A percentile compares a stretch with the other conserved stretches of the same genome.
These are phyloP conservation scores for Oikopleura dioica DNA, from an alignment of 23 tunicate genomes.

Conservation along the genomic window DNA sequence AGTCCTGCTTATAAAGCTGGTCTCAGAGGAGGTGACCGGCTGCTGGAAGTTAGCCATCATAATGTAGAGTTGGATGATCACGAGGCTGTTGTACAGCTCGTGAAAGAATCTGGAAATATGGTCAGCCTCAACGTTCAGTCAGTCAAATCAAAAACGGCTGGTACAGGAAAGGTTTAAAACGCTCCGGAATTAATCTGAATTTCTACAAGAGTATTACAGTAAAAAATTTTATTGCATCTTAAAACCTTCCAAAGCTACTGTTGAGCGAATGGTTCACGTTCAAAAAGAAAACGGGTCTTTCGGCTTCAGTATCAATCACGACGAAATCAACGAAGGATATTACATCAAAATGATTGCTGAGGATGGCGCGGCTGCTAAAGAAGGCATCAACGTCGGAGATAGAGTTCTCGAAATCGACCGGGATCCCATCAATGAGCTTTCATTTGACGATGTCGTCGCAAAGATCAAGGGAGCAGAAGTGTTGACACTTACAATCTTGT, in stretches of 20 bases:
- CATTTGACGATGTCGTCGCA: not conserved
- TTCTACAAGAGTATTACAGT: no score
- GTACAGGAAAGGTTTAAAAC: no score
- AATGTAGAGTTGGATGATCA: conserved; percentile 37
- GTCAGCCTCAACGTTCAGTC: conserved; percentile 35
- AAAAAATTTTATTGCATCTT: no score
- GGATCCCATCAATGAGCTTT: conserved; percentile 1
- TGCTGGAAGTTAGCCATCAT: conserved; percentile 23
- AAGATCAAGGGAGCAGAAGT: not conserved
- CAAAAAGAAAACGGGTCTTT: conserved; percentile 28
- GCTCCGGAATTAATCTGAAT: no score
- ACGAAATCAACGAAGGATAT: conserved; percentile 19
- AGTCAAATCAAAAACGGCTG: conserved; percentile 13
- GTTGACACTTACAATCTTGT: not conserved
- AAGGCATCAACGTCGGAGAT: conserved; percentile 52
- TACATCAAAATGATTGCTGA: conserved; percentile 35
- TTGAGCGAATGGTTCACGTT: conserved; percentile 16
- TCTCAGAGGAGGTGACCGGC: conserved; percentile 29
- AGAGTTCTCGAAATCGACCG: conserved; percentile 48
- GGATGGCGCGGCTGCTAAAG: conserved; percentile 28
- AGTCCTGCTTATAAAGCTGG: conserved; percentile 67
- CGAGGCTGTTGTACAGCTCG: conserved; percentile 25
- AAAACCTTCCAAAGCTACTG: no score
- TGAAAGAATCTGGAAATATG: conserved; percentile 23
- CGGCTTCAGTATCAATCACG: conserved; percentile 55